These are phyloP conservation scores for Pseudochaenichthys georgianus DNA, from an alignment of 2,797 vertebrate species.

Conservation along the genomic window DNA sequence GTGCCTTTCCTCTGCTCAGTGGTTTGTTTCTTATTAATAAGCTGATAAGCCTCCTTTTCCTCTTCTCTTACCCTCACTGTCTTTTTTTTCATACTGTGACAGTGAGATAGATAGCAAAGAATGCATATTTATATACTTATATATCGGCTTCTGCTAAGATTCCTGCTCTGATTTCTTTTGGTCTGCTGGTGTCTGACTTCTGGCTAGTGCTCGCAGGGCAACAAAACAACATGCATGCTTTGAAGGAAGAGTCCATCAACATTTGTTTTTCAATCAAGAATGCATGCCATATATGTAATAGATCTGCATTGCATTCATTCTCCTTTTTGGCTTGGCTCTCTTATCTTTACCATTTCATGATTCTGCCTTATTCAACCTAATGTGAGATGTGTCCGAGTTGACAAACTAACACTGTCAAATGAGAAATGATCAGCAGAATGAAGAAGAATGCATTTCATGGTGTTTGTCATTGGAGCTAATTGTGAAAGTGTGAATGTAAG, in stretches of 20 bases:
- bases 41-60: background rate
- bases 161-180: slow-evolving; percentile 38
- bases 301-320: slow-evolving; percentile 52
- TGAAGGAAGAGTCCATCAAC: slow-evolving; percentile 18
- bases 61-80: slow-evolving; percentile 16
- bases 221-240: slow-evolving; percentile 33
- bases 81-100: slow-evolving; percentile 31
- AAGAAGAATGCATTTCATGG: slow-evolving; percentile 30
- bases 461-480: slow-evolving; percentile 36
- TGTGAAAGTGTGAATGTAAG: slow-evolving; percentile 27
- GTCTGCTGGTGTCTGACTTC: slow-evolving; percentile 45
- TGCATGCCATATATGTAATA: slow-evolving; percentile 32
- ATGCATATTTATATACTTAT: slow-evolving; percentile 19
- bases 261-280: slow-evolving; percentile 12
- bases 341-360: slow-evolving; percentile 41
- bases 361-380: slow-evolving; percentile 45
- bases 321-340: slow-evolving; percentile 26
- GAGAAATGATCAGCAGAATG: slow-evolving; percentile 19
- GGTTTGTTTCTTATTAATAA: slow-evolving; percentile 28
- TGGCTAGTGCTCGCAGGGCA: slow-evolving; percentile 23
- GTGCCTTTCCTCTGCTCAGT: slow-evolving; percentile 26
- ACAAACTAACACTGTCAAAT: slow-evolving; percentile 52
- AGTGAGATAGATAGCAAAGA: slow-evolving; percentile 19
- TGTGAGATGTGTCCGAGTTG: slow-evolving; percentile 42
- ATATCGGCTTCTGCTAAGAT: slow-evolving; percentile 29